A percentile compares a stretch with the other conserved stretches of the same genome.
Evolutionary conservation across 2,888 invertebrate species (phyloP).

Genomic region (Drosophila hamatofila): DNA sequence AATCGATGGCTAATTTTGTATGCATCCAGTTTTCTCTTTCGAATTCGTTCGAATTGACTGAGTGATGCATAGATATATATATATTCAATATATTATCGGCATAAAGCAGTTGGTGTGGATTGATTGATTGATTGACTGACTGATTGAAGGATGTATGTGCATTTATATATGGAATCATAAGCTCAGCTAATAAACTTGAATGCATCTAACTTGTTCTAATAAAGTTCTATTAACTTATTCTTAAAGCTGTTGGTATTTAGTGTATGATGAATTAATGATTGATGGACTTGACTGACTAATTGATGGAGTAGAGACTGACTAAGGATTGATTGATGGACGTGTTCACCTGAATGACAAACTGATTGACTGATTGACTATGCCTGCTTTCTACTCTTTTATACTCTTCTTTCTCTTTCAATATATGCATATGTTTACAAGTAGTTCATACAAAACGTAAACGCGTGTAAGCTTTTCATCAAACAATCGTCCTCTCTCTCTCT

Average conservation of each 20-base stretch:
- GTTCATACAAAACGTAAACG: conserved; percentile 1
- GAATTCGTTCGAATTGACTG: no score
- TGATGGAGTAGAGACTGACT: no score
- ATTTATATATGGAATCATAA: no score
- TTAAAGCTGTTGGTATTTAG: no score
- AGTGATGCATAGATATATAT: no score
- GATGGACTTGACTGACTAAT: no score
- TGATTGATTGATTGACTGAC: not conserved
- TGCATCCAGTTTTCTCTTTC: no score
- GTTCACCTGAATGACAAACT: not conserved
- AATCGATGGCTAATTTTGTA: not conserved
- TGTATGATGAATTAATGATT: no score
- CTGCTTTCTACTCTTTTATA: not conserved
- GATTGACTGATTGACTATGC: not conserved
- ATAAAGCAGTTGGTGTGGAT: not conserved
- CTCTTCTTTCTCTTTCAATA: not conserved
- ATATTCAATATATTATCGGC: no score
- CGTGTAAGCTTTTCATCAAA: conserved; percentile 8
- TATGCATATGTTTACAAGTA: not conserved
- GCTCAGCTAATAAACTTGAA: no score
- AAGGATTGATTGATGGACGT: not conserved
- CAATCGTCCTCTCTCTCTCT: not conserved
- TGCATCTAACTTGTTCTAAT: no score
- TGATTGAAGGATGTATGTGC: not conserved
- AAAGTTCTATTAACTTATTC: no score